phyloP scores from a whole-genome alignment of 2,113 vertebrate species.

The Macrotus californicus region DNA sequence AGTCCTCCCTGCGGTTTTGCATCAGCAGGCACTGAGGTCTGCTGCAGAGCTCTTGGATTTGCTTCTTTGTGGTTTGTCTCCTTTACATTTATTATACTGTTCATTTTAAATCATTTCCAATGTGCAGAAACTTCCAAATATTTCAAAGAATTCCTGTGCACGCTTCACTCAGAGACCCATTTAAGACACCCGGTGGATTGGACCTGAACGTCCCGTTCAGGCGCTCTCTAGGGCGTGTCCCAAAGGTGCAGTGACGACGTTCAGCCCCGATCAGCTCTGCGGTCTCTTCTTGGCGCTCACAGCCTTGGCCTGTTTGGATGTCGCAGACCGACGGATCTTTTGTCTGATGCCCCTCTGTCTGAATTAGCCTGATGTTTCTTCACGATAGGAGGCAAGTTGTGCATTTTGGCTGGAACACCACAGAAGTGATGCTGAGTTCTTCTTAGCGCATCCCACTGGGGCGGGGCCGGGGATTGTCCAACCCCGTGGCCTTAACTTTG shows the following conservation, averaged over 20 bases:
- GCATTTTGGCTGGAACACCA: neutral
- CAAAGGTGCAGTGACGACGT: fast-evolving
- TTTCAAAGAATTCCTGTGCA: too few relatives aligned
- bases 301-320: neutral
- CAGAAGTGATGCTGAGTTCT: neutral
- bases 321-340: neutral
- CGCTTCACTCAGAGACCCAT: neutral
- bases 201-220: neutral
- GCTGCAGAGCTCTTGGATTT: fast-evolving
- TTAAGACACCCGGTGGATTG: neutral
- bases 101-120: neutral
- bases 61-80: neutral
- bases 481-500: fast-evolving
- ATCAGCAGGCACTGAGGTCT: neutral
- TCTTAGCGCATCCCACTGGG: neutral
- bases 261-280: fast-evolving
- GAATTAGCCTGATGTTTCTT: neutral
- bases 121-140: neutral
- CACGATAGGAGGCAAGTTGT: neutral
- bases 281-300: neutral
- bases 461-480: fast-evolving
- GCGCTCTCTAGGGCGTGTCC: fast-evolving
- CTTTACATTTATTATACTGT: neutral
- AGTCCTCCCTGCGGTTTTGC: fast-evolving
- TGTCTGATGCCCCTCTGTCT: neutral